These are phyloP conservation scores for Sebastes aleutianus DNA, from an alignment of 2,797 vertebrate species.

Conservation along the genomic window DNA sequence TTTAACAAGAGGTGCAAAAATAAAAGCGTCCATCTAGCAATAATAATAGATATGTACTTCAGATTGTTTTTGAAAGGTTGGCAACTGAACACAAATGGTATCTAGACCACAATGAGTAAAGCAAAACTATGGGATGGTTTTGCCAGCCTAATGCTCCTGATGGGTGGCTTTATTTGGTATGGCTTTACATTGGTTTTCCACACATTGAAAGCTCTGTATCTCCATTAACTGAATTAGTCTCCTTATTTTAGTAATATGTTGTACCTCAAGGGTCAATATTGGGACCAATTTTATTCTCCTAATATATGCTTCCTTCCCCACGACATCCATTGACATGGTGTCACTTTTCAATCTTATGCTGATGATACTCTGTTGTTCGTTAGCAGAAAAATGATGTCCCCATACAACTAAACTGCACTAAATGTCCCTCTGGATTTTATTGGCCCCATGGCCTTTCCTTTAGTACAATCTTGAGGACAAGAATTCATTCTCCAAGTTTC, in stretches of 20 bases:
- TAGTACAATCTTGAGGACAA: not conserved
- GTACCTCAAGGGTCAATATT: not conserved
- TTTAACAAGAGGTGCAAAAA: constrained; percentile 6
- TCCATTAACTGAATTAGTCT: not conserved
- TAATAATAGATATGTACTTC: not conserved
- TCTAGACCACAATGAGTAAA: not conserved
- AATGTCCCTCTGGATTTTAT: not conserved
- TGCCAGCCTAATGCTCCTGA: not conserved
- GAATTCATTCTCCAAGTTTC: not conserved
- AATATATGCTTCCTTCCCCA: not conserved
- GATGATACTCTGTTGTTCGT: not conserved
- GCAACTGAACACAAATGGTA: not conserved
- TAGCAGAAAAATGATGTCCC: not conserved
- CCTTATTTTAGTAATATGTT: not conserved
- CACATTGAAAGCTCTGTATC: not conserved
- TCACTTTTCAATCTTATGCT: not conserved
- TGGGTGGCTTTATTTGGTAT: not conserved
- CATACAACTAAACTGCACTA: too few relatives aligned
- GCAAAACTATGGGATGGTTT: not conserved
- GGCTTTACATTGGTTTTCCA: not conserved
- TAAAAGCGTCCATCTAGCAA: not conserved
- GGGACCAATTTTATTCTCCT: not conserved
- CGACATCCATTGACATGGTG: not conserved
- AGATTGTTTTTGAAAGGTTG: not conserved
- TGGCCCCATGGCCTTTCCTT: not conserved